These are phyloP conservation scores for Slavum lentiscoides DNA, from an alignment of 2,888 invertebrate species.

Conservation along the genomic window DNA sequence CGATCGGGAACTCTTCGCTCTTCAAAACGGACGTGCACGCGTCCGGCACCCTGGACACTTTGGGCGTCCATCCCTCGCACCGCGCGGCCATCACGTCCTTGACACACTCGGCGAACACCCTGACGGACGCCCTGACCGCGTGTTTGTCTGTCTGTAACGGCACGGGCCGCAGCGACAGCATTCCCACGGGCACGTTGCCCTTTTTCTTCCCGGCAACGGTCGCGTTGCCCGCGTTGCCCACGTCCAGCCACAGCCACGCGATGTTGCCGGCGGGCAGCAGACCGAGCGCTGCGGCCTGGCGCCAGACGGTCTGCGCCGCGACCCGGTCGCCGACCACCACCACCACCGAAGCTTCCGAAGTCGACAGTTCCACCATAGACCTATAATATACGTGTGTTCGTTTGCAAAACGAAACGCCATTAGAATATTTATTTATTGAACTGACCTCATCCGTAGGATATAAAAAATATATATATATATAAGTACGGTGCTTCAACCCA, in stretches of 20 bases:
- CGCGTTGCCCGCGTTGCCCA: not conserved
- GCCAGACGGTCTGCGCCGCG: slow-evolving; percentile 36
- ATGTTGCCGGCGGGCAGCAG: slow-evolving; percentile 38
- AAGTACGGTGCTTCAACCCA: no score
- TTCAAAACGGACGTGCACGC: slow-evolving; percentile 10
- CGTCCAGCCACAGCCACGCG: slow-evolving; percentile 47
- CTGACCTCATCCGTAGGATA: no score
- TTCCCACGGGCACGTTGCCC: slow-evolving; percentile 45
- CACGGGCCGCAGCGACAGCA: slow-evolving; percentile 41
- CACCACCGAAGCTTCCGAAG: slow-evolving; percentile 41
- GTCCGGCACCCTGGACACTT: slow-evolving; percentile 16
- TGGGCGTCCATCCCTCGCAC: slow-evolving; percentile 37
- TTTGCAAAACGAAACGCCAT: no score
- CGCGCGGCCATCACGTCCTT: slow-evolving; percentile 39
- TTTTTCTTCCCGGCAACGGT: not conserved
- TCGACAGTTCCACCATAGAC: slow-evolving; percentile 40
- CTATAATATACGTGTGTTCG: not conserved
- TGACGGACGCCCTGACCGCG: slow-evolving; percentile 32
- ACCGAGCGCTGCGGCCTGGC: slow-evolving; percentile 36
- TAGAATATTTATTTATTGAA: no score
- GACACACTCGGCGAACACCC: slow-evolving; percentile 41
- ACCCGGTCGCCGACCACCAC: slow-evolving; percentile 42
- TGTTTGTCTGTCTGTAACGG: slow-evolving; percentile 32
- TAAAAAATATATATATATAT: no score
- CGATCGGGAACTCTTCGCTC: slow-evolving; percentile 3